Percentiles rank a stretch among this genome's conserved stretches.
Evolutionary conservation across 2,113 vertebrate species (phyloP).

Genomic region (Numenius arquata): DNA sequence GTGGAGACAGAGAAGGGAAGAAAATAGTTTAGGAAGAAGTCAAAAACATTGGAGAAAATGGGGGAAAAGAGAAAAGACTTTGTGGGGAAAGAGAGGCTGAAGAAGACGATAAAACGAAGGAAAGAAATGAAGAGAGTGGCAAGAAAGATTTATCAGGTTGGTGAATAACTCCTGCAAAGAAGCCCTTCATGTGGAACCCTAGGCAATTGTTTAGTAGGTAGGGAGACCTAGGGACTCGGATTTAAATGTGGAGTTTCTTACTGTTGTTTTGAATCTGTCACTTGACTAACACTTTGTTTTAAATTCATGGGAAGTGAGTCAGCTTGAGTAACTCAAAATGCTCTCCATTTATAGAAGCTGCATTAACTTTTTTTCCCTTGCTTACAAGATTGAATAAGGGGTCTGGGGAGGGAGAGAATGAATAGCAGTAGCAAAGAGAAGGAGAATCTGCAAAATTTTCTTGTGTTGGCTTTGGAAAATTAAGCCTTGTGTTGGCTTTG

Average conservation of each 20-base stretch:
- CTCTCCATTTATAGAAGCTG: background rate
- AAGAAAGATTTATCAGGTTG: background rate
- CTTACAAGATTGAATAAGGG: background rate
- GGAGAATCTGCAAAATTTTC: background rate
- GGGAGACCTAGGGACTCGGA: background rate
- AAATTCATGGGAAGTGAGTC: background rate
- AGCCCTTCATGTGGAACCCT: background rate
- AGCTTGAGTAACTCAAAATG: background rate
- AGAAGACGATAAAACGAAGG: constrained; percentile 1
- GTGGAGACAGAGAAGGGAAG: background rate
- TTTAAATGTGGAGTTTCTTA: background rate
- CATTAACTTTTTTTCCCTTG: background rate
- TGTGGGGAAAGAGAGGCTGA: constrained; percentile 35
- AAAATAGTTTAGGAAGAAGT: constrained; percentile 3
- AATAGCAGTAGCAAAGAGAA: background rate
- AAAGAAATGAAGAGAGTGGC: constrained; percentile 15
- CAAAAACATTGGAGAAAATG: background rate
- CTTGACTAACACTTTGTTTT: background rate
- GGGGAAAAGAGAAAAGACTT: constrained; percentile 45
- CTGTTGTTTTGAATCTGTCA: background rate
- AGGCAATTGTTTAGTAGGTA: background rate
- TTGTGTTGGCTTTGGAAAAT: background rate
- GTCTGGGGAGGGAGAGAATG: background rate
- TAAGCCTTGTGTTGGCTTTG: background rate
- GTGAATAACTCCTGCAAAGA: background rate